phyloP scores from a whole-genome alignment of 2,888 invertebrate species.

The Tetrapedia diversipes region DNA sequence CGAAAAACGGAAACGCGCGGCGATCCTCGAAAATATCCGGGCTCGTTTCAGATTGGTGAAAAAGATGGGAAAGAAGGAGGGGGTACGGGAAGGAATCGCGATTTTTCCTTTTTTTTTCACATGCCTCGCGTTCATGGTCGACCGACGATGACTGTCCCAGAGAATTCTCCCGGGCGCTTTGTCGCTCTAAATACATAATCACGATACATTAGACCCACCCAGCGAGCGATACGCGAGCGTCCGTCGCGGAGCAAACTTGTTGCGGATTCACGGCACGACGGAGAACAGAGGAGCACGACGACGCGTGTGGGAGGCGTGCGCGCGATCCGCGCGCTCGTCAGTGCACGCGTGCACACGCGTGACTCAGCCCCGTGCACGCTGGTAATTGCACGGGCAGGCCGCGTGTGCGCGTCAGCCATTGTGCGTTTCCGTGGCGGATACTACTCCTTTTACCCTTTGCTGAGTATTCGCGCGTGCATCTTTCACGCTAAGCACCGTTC shows the following conservation, averaged over 20 bases:
- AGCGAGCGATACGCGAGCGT: conserved; percentile 55
- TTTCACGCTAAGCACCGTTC: conserved; percentile 35
- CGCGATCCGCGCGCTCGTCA: conserved; percentile 45
- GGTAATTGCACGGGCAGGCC: conserved; percentile 66
- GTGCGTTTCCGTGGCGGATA: conserved; percentile 72
- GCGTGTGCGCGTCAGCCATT: conserved; percentile 64
- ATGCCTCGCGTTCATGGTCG: conserved; percentile 10
- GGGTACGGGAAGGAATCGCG: conserved; percentile 22
- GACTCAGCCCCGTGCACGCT: conserved; percentile 54
- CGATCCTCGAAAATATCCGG: conserved; percentile 6
- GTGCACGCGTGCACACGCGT: conserved; percentile 61
- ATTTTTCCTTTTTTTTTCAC: conserved; percentile 28
- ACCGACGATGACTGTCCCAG: conserved; percentile 42
- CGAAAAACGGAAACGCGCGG: background rate
- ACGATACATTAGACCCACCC: conserved; percentile 56
- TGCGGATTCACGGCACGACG: conserved; percentile 57
- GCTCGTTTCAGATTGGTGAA: background rate
- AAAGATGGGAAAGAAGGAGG: background rate
- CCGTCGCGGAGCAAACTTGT: conserved; percentile 69
- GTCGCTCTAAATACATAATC: conserved; percentile 53
- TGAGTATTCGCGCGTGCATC: conserved; percentile 53
- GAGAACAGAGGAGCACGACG: conserved; percentile 39
- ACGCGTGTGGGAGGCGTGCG: conserved; percentile 47
- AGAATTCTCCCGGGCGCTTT: conserved; percentile 44
- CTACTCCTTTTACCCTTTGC: conserved; percentile 71